Evolutionary conservation across 1,140 invertebrate genomes (phyloP).

Genomic region (Drosophila sproati): DNA sequence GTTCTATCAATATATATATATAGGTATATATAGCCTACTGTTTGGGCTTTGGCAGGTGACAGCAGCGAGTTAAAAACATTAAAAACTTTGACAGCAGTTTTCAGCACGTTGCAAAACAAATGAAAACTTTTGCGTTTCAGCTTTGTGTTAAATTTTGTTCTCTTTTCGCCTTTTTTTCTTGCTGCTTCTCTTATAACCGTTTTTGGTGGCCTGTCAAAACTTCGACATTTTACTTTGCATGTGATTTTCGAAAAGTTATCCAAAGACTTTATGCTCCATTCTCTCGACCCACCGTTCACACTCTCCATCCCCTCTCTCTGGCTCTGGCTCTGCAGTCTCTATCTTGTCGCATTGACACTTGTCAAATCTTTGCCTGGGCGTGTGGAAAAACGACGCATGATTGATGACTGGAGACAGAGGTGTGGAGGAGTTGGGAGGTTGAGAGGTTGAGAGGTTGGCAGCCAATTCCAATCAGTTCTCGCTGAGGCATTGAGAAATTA

Average conservation of each 20-base stretch:
- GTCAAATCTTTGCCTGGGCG: slow-evolving; percentile 75
- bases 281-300: not conserved
- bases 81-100: slow-evolving; percentile 78
- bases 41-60: slow-evolving; percentile 57
- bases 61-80: slow-evolving; percentile 75
- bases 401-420: slow-evolving; percentile 63
- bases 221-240: slow-evolving; percentile 48
- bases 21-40: slow-evolving; percentile 22
- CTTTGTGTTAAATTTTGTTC: slow-evolving; percentile 65
- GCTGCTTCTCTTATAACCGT: not conserved
- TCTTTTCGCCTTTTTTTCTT: not conserved
- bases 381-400: slow-evolving; percentile 76
- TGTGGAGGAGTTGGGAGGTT: not conserved
- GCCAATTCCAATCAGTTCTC: slow-evolving; percentile 51
- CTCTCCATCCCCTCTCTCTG: not conserved
- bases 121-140: slow-evolving; percentile 68
- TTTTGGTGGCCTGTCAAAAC: slow-evolving; percentile 33
- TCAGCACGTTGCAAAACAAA: slow-evolving; percentile 70
- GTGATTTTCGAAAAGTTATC: slow-evolving; percentile 28
- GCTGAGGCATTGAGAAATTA: slow-evolving; percentile 43
- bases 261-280: slow-evolving; percentile 17
- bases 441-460: not conserved
- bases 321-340: slow-evolving; percentile 14
- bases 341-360: slow-evolving; percentile 75
- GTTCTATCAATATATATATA: slow-evolving; percentile 12